These are phyloP conservation scores for Congeria kusceri DNA, from an alignment of 2,888 invertebrate genomes.

Conservation along the genomic window DNA sequence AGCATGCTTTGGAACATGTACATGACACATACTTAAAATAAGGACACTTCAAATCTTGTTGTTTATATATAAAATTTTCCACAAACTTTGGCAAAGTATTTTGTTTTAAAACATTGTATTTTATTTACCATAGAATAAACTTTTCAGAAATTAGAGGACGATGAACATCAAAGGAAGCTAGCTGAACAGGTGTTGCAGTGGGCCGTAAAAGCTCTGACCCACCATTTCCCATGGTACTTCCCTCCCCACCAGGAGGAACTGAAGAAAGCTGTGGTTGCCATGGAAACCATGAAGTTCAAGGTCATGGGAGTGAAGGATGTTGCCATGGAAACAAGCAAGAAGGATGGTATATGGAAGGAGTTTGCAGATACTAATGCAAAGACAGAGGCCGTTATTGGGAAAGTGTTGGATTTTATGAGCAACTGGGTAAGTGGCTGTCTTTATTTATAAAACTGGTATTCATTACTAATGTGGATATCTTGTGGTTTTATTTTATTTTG, in stretches of 20 bases:
- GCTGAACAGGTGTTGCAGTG: no score
- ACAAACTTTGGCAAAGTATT: no score
- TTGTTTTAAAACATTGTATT: no score
- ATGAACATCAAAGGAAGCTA: no score
- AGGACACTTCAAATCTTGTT: no score
- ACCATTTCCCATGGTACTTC: slow-evolving; percentile 44
- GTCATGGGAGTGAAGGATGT: slow-evolving; percentile 1
- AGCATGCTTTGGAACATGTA: no score
- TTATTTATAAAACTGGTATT: neutral
- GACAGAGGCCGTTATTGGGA: neutral
- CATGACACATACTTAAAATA: no score
- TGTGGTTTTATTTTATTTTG: no score
- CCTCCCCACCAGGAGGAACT: slow-evolving; percentile 42
- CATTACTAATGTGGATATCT: no score
- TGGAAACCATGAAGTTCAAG: slow-evolving; percentile 21
- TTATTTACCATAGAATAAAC: no score
- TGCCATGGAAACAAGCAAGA: neutral
- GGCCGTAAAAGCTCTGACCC: slow-evolving; percentile 5
- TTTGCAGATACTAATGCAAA: neutral
- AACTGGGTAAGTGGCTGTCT: neutral
- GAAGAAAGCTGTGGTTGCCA: slow-evolving; percentile 23
- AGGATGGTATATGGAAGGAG: neutral
- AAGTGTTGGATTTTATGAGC: neutral
- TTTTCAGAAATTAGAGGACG: no score
- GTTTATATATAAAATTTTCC: no score